Evolutionary conservation across 2,113 vertebrate species (phyloP), one percentile per base, ranked within the genome.

Genomic region (Sarotherodon lohbergeri): DNA sequence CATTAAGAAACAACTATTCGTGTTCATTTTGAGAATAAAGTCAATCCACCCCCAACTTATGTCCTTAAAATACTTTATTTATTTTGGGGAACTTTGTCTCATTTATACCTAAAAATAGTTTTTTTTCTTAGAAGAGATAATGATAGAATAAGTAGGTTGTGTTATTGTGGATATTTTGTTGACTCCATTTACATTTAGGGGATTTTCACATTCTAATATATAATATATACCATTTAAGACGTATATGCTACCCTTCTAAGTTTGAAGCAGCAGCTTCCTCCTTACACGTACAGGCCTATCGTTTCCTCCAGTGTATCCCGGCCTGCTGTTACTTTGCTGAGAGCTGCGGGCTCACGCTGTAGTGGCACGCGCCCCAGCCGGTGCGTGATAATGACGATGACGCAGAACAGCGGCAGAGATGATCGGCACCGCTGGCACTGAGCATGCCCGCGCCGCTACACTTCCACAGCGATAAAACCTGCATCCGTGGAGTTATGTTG

Each of bases 321-420:
- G 27, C 27, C 27, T 32, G 46, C 16, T 52, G 46, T 52, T 50
- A 19, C 73, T 78, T 52, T 52, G 27, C 46, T 50, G 10, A 50
- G 0, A 32, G 43, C 71, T 78, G 71, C 46, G 17, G 46, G 46
- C 27, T 78, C 73, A 8, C 39, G 90, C 86, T 41, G 89, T 41
- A 36, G 82, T 57, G 3, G 81, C 90, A 46, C 46, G 57, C 86
- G 81, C 76, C 57, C 7, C 41, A 61, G 46, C 89, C 63, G 16
- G n/a, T 63, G 93, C 90, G 85, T 63, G 81, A 76, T 78, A 50
- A 78, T 27, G 7, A 32, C 13, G 86, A 29, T 91, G 93, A 94
- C 92, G 93, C 90, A 90, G 76, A 32, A 85, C 39, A 17, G 90
- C 86, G 88, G 80, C 76, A 14, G 86, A 81, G 90, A 89, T 68